A percentile compares a stretch with the other conserved stretches of the same genome.
These are phyloP conservation scores for Apodemus sylvaticus DNA, from an alignment of 2,113 vertebrate species.

Conservation along the genomic window DNA sequence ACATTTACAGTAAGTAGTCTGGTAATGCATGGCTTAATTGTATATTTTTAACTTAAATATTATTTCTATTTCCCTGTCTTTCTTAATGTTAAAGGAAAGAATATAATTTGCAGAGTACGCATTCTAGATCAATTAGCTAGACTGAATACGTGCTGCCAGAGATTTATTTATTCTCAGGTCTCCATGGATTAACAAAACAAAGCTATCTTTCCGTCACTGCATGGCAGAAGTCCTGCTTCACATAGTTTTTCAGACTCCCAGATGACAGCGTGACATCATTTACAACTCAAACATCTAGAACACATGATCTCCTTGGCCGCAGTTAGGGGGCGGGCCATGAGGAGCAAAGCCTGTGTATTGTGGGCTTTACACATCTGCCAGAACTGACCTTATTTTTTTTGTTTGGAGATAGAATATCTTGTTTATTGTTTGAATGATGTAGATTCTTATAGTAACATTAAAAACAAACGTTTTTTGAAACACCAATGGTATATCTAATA, in stretches of 20 bases:
- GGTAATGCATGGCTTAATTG: background rate
- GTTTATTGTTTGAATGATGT: background rate
- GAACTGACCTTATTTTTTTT: no score
- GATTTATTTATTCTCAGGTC: background rate
- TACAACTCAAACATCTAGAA: background rate
- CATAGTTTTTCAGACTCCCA: background rate
- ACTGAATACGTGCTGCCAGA: background rate
- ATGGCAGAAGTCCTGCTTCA: background rate
- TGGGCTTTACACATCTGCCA: background rate
- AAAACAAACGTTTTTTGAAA: constrained; percentile 22
- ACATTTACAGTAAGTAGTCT: background rate
- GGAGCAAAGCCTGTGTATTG: background rate
- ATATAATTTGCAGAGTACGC: background rate
- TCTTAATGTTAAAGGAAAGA: background rate
- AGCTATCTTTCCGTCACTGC: background rate
- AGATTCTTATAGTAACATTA: constrained; percentile 41
- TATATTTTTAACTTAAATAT: background rate
- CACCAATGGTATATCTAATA: background rate
- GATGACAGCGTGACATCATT: background rate
- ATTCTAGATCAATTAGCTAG: background rate
- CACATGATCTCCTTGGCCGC: background rate
- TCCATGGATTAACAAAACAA: background rate
- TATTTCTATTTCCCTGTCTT: background rate
- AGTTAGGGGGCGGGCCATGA: background rate
- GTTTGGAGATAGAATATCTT: constrained; percentile 13